A percentile compares a stretch with the other conserved stretches of the same genome.
These are phyloP conservation scores for Clarias fuscus DNA, from an alignment of 2,797 vertebrate species.

Conservation along the genomic window DNA sequence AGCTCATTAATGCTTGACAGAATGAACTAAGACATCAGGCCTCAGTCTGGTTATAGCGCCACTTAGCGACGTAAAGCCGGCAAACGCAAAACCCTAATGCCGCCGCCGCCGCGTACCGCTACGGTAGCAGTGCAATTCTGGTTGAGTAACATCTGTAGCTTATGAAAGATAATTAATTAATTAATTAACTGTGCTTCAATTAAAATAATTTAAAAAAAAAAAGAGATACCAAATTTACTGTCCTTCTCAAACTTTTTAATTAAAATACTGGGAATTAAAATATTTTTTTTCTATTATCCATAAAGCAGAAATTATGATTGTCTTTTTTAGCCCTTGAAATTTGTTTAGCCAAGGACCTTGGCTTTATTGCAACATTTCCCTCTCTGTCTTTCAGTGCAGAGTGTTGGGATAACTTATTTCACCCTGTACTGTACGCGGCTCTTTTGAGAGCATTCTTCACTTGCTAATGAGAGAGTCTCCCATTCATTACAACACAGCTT, in stretches of 20 bases:
- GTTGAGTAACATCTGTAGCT: too few relatives aligned
- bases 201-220: neutral
- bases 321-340: slow-evolving; percentile 61
- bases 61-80: too few relatives aligned
- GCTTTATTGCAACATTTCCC: slow-evolving; percentile 57
- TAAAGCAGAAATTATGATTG: slow-evolving; percentile 53
- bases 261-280: slow-evolving; percentile 51
- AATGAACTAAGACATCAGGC: too few relatives aligned
- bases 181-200: neutral
- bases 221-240: neutral
- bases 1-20: too few relatives aligned
- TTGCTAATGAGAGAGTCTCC: slow-evolving; percentile 59
- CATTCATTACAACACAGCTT: slow-evolving; percentile 61
- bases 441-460: slow-evolving; percentile 61
- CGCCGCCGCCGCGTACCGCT: too few relatives aligned
- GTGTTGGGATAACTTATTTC: slow-evolving; percentile 59
- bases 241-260: slow-evolving; percentile 50
- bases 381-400: slow-evolving; percentile 50
- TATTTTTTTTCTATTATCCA: neutral
- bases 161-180: neutral
- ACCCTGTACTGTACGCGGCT: slow-evolving; percentile 53
- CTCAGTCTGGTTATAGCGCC: too few relatives aligned
- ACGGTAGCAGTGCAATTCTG: too few relatives aligned
- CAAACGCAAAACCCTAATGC: too few relatives aligned
- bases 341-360: slow-evolving; percentile 61